Evolutionary conservation across 1,140 invertebrate species (phyloP).

Genomic region (Laupala kohalensis): DNA sequence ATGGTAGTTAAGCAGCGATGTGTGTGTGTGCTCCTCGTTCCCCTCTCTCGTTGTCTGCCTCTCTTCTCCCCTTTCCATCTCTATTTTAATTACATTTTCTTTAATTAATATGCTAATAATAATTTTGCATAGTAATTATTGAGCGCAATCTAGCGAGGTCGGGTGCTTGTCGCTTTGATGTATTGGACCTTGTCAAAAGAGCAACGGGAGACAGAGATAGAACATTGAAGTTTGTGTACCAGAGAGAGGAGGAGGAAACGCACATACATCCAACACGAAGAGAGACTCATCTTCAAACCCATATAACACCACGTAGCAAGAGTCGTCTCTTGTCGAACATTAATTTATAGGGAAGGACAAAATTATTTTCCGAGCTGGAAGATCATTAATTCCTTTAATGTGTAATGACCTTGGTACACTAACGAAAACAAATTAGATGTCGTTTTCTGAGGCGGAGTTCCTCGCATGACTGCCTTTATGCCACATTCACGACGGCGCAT

Average conservation of each 20-base stretch:
- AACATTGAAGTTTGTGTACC: background rate
- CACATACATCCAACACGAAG: background rate
- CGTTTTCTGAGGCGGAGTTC: background rate
- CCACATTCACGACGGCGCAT: background rate
- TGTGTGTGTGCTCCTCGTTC: background rate
- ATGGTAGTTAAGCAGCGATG: background rate
- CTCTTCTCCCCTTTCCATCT: conserved; percentile 3
- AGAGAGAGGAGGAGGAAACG: background rate
- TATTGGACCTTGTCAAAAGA: conserved; percentile 5
- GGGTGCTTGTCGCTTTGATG: conserved; percentile 34
- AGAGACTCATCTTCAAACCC: background rate
- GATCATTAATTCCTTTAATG: background rate
- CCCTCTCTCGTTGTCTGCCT: background rate
- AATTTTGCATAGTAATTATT: conserved; percentile 38
- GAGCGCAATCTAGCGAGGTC: conserved; percentile 30
- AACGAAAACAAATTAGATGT: background rate
- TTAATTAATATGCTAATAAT: conserved; percentile 40
- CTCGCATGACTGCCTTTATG: background rate
- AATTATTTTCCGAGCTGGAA: background rate
- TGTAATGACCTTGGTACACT: background rate
- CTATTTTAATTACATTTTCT: conserved; percentile 22
- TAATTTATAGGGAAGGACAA: background rate
- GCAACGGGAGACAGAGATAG: conserved; percentile 1
- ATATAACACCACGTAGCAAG: background rate
- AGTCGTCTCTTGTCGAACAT: background rate